Evolutionary conservation across 2,888 invertebrate genomes (phyloP).

Genomic region (Heliconius cydno): DNA sequence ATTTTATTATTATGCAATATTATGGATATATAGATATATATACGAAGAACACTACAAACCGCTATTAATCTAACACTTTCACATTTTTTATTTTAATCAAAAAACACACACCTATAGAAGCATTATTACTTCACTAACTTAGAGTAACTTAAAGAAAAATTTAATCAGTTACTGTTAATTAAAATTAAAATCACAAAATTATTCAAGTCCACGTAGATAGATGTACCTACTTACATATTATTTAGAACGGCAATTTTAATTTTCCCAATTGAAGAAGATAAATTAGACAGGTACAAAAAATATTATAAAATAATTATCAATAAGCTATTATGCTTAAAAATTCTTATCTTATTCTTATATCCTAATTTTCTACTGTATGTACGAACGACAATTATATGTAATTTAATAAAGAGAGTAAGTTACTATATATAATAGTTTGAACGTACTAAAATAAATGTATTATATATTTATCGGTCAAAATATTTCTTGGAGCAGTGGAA

Average conservation of each 20-base stretch:
- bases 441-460: too few species aligned
- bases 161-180: neutral
- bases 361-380: neutral
- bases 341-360: neutral
- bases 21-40: too few species aligned
- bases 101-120: neutral
- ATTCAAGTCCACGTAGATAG: neutral
- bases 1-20: too few species aligned
- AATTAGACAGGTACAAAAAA: constrained; percentile 12
- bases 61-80: neutral
- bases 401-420: too few species aligned
- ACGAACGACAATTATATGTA: too few species aligned
- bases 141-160: neutral
- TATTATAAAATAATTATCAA: neutral
- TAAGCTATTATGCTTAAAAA: neutral
- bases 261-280: neutral
- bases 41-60: neutral
- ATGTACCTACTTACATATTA: too few species aligned
- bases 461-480: neutral
- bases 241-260: neutral
- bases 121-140: neutral
- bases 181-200: neutral
- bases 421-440: too few species aligned
- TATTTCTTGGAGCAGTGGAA: neutral
- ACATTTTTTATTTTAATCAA: neutral